phyloP scores from a whole-genome alignment of 2,888 invertebrate species.

The Nephrotoma flavescens region DNA sequence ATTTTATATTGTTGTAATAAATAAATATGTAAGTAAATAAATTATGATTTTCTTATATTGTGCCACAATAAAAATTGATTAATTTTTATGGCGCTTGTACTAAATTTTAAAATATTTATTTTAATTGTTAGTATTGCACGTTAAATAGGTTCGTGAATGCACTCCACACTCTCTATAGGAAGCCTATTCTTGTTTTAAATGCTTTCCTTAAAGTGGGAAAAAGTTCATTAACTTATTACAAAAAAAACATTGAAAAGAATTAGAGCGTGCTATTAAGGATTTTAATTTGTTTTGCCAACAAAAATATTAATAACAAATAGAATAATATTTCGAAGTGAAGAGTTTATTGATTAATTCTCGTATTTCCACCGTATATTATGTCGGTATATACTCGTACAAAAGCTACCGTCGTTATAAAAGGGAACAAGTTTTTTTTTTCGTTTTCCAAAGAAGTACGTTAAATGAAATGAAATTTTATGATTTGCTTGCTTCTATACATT shows the following conservation, averaged over 20 bases:
- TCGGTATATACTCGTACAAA: background rate
- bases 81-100: background rate
- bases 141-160: too few relatives aligned
- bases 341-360: background rate
- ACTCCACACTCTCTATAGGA: too few relatives aligned
- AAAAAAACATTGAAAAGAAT: background rate
- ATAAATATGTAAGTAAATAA: background rate
- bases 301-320: background rate
- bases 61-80: background rate
- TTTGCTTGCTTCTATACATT: background rate
- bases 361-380: background rate
- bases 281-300: background rate
- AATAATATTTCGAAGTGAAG: background rate
- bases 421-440: background rate
- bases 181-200: too few relatives aligned
- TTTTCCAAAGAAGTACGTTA: background rate
- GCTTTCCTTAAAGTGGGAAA: background rate
- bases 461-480: background rate
- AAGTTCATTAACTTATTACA: background rate
- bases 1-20: background rate
- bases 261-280: background rate
- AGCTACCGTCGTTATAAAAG: background rate
- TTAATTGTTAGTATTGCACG: too few relatives aligned
- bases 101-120: too few relatives aligned
- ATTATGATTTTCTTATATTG: background rate